These are phyloP conservation scores for Zaprionus capensis DNA, from an alignment of 1,140 invertebrate species.

Conservation along the genomic window DNA sequence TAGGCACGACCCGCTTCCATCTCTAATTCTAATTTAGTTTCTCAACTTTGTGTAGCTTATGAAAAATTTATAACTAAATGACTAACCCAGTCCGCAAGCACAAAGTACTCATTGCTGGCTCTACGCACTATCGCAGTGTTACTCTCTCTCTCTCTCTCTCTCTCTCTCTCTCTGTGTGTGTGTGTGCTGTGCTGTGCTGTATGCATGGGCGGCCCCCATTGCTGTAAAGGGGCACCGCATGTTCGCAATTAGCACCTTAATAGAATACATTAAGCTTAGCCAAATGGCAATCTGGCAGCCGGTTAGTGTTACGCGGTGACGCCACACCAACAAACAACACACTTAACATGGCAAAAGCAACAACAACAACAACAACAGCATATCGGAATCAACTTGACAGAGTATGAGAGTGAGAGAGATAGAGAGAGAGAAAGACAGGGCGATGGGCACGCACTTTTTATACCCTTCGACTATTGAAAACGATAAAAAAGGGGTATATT, in stretches of 20 bases:
- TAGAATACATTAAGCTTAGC: conserved; percentile 46
- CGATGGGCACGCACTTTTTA: conserved; percentile 57
- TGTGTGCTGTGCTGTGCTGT: neutral
- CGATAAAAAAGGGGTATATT: too few relatives aligned
- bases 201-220: neutral
- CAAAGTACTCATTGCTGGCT: conserved; percentile 22
- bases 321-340: conserved; percentile 28
- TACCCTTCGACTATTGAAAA: too few relatives aligned
- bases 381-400: conserved; percentile 27
- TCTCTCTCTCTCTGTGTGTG: conserved; percentile 4
- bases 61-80: conserved; percentile 48
- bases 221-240: conserved; percentile 16
- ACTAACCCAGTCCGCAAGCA: conserved; percentile 39
- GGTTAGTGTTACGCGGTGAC: conserved; percentile 44
- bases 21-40: conserved; percentile 40
- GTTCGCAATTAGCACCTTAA: conserved; percentile 56
- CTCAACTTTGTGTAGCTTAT: conserved; percentile 39
- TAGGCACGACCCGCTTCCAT: conserved; percentile 15
- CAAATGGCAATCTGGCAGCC: conserved; percentile 36
- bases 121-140: conserved; percentile 39
- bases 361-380: conserved; percentile 16
- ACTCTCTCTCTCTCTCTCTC: too few relatives aligned
- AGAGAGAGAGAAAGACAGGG: neutral
- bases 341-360: conserved; percentile 1
- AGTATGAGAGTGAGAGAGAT: neutral